Percentiles rank a stretch among this genome's conserved stretches.
Conservation (phyloP, 2,888 invertebrate genomes). For the Scelioninae gen. 1 region DNA sequence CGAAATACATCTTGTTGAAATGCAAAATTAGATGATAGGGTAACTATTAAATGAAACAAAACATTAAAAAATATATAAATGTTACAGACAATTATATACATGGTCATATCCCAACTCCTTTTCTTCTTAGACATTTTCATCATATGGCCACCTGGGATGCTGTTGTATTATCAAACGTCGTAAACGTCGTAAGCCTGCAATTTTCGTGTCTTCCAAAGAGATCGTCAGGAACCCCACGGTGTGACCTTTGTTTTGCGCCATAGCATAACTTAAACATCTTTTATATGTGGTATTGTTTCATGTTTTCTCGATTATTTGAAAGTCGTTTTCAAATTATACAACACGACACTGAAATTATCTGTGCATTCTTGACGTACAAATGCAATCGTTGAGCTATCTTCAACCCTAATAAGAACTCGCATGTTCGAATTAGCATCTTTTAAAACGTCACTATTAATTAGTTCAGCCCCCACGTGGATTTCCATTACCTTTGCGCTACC, state of each 20-base stretch:
- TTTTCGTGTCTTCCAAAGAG: slow-evolving; percentile 22
- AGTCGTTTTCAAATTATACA: slow-evolving; percentile 12
- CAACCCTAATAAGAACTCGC: background rate
- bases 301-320: slow-evolving; percentile 8
- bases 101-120: too few species aligned
- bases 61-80: too few species aligned
- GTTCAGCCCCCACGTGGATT: background rate
- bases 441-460: background rate
- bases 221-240: slow-evolving; percentile 4
- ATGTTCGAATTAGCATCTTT: background rate
- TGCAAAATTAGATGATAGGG: too few species aligned
- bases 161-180: too few species aligned
- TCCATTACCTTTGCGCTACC: background rate
- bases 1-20: too few species aligned
- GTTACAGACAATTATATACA: too few species aligned
- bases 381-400: background rate
- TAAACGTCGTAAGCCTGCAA: too few species aligned
- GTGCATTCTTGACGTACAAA: background rate
- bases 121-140: too few species aligned
- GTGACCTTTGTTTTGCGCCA: background rate
- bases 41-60: too few species aligned
- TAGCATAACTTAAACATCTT: slow-evolving; percentile 18
- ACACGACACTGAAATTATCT: slow-evolving; percentile 2
- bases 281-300: slow-evolving; percentile 1
- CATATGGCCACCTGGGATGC: too few species aligned